phyloP scores from a whole-genome alignment of 2,888 invertebrate species.

The Stenodema calcarata region DNA sequence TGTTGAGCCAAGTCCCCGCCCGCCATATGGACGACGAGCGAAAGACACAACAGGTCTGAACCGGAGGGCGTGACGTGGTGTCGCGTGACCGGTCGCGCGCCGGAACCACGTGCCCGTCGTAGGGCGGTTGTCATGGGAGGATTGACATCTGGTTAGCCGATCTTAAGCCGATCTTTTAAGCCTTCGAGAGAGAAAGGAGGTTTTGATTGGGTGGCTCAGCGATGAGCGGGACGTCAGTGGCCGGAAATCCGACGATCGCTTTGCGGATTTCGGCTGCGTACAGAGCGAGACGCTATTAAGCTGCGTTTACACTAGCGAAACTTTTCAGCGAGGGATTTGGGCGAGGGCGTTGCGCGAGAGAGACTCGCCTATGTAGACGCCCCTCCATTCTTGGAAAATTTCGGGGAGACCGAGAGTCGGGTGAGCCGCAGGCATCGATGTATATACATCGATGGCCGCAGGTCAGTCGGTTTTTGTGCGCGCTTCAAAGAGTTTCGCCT shows the following conservation, averaged over 20 bases:
- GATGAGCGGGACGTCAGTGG: not conserved
- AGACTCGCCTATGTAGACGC: no score
- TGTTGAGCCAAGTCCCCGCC: not conserved
- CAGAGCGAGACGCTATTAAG: no score
- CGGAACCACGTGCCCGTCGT: not conserved
- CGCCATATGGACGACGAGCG: not conserved
- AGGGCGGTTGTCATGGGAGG: not conserved
- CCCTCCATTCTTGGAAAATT: no score
- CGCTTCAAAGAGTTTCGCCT: no score
- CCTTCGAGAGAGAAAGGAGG: not conserved
- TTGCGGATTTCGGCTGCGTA: not conserved
- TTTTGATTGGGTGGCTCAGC: not conserved
- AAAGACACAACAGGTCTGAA: not conserved
- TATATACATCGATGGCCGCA: no score
- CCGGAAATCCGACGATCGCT: not conserved
- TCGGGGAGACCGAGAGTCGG: no score
- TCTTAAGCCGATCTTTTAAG: not conserved
- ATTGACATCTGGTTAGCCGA: slow-evolving; percentile 21
- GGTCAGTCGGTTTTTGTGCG: no score
- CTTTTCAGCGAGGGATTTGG: no score
- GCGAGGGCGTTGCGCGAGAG: no score
- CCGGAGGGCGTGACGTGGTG: not conserved
- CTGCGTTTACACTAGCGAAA: no score
- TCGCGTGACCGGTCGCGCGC: not conserved
- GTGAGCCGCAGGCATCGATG: no score